These are phyloP conservation scores for Bovichtus diacanthus DNA, from an alignment of 2,797 vertebrate species.

Conservation along the genomic window DNA sequence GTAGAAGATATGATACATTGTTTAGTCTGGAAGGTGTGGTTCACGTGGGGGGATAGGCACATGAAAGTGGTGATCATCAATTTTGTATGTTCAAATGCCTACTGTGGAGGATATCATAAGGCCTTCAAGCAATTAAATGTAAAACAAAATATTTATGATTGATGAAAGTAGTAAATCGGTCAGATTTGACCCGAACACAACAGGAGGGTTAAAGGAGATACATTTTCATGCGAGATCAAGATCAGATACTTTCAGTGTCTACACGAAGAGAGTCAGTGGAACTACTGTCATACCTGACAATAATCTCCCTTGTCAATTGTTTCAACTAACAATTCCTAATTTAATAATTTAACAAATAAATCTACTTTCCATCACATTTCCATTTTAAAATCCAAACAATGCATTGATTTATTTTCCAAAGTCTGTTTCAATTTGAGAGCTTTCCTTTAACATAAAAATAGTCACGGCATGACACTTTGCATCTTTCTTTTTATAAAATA, in stretches of 20 bases:
- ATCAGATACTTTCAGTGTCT: background rate
- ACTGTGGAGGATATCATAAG: too few relatives aligned
- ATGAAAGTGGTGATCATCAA: too few relatives aligned
- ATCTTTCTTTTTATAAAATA: constrained; percentile 4
- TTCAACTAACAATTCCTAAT: too few relatives aligned
- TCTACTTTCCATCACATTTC: background rate
- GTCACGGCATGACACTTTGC: background rate
- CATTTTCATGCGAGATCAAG: background rate
- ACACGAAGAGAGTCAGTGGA: background rate
- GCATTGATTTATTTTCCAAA: background rate
- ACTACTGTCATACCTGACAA: background rate
- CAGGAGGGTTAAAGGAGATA: background rate
- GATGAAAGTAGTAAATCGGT: too few relatives aligned
- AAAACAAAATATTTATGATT: too few relatives aligned
- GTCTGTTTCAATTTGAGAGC: background rate
- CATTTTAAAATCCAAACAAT: background rate
- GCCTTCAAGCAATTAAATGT: too few relatives aligned
- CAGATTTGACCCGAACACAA: too few relatives aligned
- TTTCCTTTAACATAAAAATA: background rate
- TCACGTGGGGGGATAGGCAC: too few relatives aligned
- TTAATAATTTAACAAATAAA: background rate
- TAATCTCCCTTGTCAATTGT: background rate
- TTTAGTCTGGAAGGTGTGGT: too few relatives aligned
- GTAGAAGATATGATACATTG: too few relatives aligned
- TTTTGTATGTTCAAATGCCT: too few relatives aligned